phyloP scores from a whole-genome alignment of 64 coral and sea anemone species.

The Porites australiensis region DNA sequence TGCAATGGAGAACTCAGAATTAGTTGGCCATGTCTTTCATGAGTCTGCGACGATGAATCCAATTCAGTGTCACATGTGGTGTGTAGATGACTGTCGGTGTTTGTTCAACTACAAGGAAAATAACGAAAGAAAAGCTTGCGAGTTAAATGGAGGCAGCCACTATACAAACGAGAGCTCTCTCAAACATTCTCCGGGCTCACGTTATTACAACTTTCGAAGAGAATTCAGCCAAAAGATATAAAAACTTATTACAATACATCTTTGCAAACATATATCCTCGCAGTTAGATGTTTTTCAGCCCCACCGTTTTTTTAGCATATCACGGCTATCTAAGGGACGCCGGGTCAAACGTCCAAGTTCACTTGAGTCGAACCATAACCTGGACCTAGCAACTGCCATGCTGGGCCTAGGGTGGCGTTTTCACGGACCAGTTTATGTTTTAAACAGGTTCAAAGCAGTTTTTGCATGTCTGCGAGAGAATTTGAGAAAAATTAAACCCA shows the following conservation, averaged over 20 bases:
- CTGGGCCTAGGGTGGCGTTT: no score
- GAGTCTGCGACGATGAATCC: background rate
- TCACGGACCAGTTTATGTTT: no score
- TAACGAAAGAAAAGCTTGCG: background rate
- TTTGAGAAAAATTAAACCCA: no score
- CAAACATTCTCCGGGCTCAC: background rate
- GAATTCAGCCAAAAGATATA: background rate
- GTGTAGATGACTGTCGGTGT: slow-evolving; percentile 9
- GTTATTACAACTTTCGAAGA: background rate
- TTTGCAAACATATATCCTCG: no score
- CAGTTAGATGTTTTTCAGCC: no score
- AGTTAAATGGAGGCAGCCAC: background rate
- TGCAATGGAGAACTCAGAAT: background rate
- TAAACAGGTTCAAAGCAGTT: no score
- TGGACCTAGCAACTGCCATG: no score
- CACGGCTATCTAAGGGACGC: no score
- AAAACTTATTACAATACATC: background rate
- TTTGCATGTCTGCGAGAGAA: no score
- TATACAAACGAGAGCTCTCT: background rate
- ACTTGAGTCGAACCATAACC: no score
- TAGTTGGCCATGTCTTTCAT: background rate
- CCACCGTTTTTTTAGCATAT: no score
- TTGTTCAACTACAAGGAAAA: slow-evolving; percentile 21
- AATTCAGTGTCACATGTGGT: background rate
- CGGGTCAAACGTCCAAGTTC: no score